These are phyloP conservation scores for Pelobates cultripes DNA, from an alignment of 2,797 vertebrate species.

Conservation along the genomic window DNA sequence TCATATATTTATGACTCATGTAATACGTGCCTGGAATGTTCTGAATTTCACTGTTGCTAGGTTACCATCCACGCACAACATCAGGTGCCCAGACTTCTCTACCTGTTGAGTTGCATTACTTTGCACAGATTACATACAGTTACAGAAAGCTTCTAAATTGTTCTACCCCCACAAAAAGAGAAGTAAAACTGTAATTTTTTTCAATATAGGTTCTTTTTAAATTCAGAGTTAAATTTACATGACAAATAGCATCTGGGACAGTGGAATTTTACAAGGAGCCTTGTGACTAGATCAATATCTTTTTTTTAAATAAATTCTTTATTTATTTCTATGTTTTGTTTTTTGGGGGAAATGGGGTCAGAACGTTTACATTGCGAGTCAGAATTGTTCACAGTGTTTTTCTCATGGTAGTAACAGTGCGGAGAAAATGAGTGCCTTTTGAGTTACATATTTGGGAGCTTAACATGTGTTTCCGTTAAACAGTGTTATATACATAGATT, in stretches of 20 bases:
- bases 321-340: too few relatives aligned
- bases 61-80: conserved; percentile 64
- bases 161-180: not conserved
- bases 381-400: too few relatives aligned
- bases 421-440: too few relatives aligned
- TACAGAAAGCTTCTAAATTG: not conserved
- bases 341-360: too few relatives aligned
- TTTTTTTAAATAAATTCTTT: too few relatives aligned
- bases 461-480: too few relatives aligned
- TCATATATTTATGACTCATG: conserved; percentile 30
- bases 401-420: too few relatives aligned
- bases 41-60: conserved; percentile 73
- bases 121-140: not conserved
- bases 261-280: conserved; percentile 47
- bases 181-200: not conserved
- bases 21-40: conserved; percentile 24
- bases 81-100: conserved; percentile 1
- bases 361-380: too few relatives aligned
- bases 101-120: conserved; percentile 37
- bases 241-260: not conserved
- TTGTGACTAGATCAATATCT: conserved; percentile 6
- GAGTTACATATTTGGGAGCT: too few relatives aligned
- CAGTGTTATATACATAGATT: too few relatives aligned
- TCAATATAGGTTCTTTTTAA: not conserved
- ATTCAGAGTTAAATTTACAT: conserved; percentile 5